A percentile compares a stretch with the other conserved stretches of the same genome.
phyloP scores from a whole-genome alignment of 2,888 invertebrate species.

The Caenorhabditis wallacei region DNA sequence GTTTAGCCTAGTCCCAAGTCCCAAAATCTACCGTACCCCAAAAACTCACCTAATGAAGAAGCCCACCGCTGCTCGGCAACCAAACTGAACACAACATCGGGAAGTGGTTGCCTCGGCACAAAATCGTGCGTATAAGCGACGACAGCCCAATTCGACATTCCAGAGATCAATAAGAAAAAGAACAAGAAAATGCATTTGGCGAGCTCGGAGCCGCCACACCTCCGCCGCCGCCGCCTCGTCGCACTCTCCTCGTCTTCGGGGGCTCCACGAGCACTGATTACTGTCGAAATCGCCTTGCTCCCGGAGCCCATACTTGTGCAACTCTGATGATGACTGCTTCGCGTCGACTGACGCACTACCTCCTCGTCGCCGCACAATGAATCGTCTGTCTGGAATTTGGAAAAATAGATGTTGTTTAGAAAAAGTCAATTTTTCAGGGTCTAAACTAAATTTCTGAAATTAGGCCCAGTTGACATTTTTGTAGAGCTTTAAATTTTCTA shows the following conservation, averaged over 20 bases:
- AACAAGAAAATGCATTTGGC: slow-evolving; percentile 75
- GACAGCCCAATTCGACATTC: slow-evolving; percentile 81
- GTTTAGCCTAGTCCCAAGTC: no score
- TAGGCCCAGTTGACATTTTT: background rate
- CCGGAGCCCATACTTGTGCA: slow-evolving; percentile 21
- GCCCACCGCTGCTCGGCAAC: slow-evolving; percentile 76
- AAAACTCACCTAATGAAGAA: slow-evolving; percentile 58
- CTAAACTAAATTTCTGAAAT: background rate
- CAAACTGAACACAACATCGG: slow-evolving; percentile 74
- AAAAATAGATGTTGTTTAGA: background rate
- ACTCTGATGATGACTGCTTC: slow-evolving; percentile 9
- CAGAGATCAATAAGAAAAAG: slow-evolving; percentile 76
- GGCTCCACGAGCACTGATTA: slow-evolving; percentile 37
- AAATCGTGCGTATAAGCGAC: slow-evolving; percentile 82
- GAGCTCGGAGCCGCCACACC: slow-evolving; percentile 65
- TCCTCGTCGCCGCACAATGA: slow-evolving; percentile 56
- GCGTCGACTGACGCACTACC: background rate
- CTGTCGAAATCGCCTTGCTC: slow-evolving; percentile 21
- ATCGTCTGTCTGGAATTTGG: slow-evolving; percentile 65
- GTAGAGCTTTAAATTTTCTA: slow-evolving; percentile 2
- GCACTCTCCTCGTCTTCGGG: slow-evolving; percentile 1
- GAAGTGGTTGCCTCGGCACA: slow-evolving; percentile 77
- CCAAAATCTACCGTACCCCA: no score
- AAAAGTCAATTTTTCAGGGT: background rate
- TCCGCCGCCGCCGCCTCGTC: background rate